Conservation (phyloP, 1,140 invertebrate genomes). For the Babylonia areolata region DNA sequence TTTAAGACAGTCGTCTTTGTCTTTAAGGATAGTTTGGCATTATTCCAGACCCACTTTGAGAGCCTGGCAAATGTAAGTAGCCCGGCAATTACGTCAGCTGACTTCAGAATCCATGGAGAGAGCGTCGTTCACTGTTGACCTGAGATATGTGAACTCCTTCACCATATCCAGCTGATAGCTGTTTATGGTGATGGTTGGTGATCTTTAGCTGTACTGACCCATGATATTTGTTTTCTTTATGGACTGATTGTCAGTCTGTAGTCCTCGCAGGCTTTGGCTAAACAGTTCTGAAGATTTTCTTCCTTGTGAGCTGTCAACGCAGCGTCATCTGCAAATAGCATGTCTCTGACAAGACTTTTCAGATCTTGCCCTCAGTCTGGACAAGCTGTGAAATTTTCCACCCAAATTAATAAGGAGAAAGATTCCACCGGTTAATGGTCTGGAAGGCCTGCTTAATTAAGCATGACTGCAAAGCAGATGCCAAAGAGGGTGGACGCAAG, state of each 20-base stretch:
- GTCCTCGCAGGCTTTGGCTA: constrained; percentile 43
- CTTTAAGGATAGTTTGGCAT: too few relatives aligned
- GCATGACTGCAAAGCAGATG: constrained; percentile 15
- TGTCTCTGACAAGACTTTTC: constrained; percentile 36
- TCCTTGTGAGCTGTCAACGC: constrained; percentile 21
- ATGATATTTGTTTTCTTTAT: constrained; percentile 48
- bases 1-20: too few relatives aligned
- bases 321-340: constrained; percentile 53
- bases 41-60: too few relatives aligned
- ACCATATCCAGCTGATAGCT: constrained; percentile 44
- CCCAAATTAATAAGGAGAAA: background rate
- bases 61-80: too few relatives aligned
- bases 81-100: too few relatives aligned
- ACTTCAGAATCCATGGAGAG: too few relatives aligned
- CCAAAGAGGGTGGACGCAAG: constrained; percentile 26
- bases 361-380: constrained; percentile 16
- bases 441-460: constrained; percentile 19
- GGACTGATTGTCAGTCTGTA: constrained; percentile 52
- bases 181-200: constrained; percentile 46
- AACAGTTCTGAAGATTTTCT: constrained; percentile 46
- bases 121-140: too few relatives aligned
- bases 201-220: constrained; percentile 35
- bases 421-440: constrained; percentile 3
- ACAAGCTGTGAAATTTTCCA: background rate
- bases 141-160: constrained; percentile 45